Percentiles rank a stretch among this genome's conserved stretches.
These are phyloP conservation scores for Ophion obscuratus DNA, from an alignment of 2,888 invertebrate species.

Conservation along the genomic window DNA sequence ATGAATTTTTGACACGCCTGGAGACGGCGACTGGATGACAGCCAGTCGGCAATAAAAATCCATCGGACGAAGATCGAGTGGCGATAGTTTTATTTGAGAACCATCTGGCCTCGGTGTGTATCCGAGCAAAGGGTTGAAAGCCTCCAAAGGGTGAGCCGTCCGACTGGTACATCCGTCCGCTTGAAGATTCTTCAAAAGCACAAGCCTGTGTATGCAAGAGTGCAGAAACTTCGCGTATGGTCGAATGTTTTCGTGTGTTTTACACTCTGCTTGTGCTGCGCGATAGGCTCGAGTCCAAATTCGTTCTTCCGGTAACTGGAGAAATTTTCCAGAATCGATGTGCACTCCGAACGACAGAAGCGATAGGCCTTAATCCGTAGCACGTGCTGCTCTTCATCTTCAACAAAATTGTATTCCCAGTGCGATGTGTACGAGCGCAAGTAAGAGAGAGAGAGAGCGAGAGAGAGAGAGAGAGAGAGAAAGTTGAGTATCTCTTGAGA, in stretches of 20 bases:
- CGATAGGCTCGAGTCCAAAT: constrained; percentile 33
- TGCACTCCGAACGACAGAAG: constrained; percentile 23
- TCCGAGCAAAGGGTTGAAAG: constrained; percentile 43
- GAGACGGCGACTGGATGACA: background rate
- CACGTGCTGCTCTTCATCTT: constrained; percentile 44
- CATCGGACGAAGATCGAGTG: background rate
- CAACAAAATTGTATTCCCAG: constrained; percentile 27
- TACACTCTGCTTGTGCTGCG: constrained; percentile 2
- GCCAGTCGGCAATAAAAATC: background rate
- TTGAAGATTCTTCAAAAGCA: constrained; percentile 54
- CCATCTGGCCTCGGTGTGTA: constrained; percentile 11
- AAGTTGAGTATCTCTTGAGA: constrained; percentile 39
- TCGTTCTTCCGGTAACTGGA: constrained; percentile 55
- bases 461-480: background rate
- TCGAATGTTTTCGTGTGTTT: constrained; percentile 41
- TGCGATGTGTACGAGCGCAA: constrained; percentile 9
- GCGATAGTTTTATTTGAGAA: constrained; percentile 19
- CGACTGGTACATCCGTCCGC: constrained; percentile 34
- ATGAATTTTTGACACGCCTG: background rate
- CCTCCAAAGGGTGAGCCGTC: constrained; percentile 37
- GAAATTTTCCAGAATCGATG: constrained; percentile 61
- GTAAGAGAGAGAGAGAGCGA: background rate
- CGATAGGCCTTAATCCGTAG: constrained; percentile 51
- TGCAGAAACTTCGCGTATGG: constrained; percentile 40
- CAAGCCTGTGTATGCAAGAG: constrained; percentile 18